Percentiles rank a stretch among this genome's conserved stretches.
Evolutionary conservation across 2,888 invertebrate genomes (phyloP).

Genomic region (Embidobia sp.): DNA sequence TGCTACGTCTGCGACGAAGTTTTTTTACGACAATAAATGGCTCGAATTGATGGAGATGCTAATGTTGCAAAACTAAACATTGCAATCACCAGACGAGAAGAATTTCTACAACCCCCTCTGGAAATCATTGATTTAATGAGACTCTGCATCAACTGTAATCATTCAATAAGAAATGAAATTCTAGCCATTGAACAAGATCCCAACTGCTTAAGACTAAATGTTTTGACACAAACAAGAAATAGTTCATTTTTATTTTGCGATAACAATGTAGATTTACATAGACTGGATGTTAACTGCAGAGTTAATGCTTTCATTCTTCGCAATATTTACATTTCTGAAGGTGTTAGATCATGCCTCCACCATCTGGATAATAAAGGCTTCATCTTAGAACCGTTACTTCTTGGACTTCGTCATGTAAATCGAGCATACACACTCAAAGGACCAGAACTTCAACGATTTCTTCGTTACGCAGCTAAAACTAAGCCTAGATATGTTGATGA

Average conservation of each 20-base stretch:
- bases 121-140: conserved; percentile 31
- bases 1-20: too few species aligned
- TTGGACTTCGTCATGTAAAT: conserved; percentile 40
- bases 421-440: conserved; percentile 28
- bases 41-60: too few species aligned
- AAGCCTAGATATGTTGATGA: too few species aligned
- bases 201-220: conserved; percentile 36
- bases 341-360: conserved; percentile 26
- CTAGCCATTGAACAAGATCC: conserved; percentile 50
- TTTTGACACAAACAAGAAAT: conserved; percentile 46
- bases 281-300: conserved; percentile 34
- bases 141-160: conserved; percentile 58
- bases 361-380: conserved; percentile 41
- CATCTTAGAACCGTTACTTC: too few species aligned
- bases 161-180: conserved; percentile 44
- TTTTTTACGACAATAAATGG: too few species aligned
- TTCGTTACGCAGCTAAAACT: conserved; percentile 34
- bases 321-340: conserved; percentile 39
- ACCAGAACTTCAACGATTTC: conserved; percentile 34
- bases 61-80: too few species aligned
- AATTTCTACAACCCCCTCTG: conserved; percentile 7
- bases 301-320: conserved; percentile 22
- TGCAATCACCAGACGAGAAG: conserved; percentile 2
- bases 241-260: conserved; percentile 34
- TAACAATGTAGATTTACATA: conserved; percentile 14